These are phyloP conservation scores for Meles meles DNA, from an alignment of 2,113 vertebrate species.

Conservation along the genomic window DNA sequence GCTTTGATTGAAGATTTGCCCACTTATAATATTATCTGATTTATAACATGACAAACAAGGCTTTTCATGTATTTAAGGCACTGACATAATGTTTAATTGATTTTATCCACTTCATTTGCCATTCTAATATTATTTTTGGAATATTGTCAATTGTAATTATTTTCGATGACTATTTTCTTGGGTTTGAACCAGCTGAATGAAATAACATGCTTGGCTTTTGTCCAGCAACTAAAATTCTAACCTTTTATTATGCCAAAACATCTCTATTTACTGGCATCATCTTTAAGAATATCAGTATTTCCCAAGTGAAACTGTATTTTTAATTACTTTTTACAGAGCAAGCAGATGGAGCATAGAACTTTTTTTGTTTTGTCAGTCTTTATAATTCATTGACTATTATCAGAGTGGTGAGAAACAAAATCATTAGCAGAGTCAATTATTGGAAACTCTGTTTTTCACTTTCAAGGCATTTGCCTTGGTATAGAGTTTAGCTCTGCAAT, in stretches of 20 bases:
- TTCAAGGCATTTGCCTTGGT: background rate
- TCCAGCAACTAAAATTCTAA: constrained; percentile 40
- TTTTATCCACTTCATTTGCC: constrained; percentile 38
- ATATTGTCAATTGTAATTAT: constrained; percentile 49
- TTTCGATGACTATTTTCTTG: constrained; percentile 26
- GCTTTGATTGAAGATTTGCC: background rate
- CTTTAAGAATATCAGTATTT: constrained; percentile 7
- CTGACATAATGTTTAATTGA: constrained; percentile 38
- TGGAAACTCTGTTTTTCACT: background rate
- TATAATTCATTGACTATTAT: background rate
- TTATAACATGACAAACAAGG: background rate
- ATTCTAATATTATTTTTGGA: constrained; percentile 60
- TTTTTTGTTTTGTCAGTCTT: background rate
- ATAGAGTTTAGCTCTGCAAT: constrained; percentile 28
- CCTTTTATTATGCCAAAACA: constrained; percentile 50
- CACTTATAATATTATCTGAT: constrained; percentile 49
- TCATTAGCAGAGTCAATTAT: background rate
- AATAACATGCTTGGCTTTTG: constrained; percentile 43
- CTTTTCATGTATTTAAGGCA: constrained; percentile 40
- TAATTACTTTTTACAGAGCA: constrained; percentile 14
- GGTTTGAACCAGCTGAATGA: constrained; percentile 50
- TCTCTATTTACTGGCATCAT: constrained; percentile 28
- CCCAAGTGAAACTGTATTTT: background rate
- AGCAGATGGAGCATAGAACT: constrained; percentile 31
- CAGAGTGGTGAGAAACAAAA: constrained; percentile 13